Evolutionary conservation across 2,113 vertebrate species (phyloP).

Genomic region (Alligator sinensis): DNA sequence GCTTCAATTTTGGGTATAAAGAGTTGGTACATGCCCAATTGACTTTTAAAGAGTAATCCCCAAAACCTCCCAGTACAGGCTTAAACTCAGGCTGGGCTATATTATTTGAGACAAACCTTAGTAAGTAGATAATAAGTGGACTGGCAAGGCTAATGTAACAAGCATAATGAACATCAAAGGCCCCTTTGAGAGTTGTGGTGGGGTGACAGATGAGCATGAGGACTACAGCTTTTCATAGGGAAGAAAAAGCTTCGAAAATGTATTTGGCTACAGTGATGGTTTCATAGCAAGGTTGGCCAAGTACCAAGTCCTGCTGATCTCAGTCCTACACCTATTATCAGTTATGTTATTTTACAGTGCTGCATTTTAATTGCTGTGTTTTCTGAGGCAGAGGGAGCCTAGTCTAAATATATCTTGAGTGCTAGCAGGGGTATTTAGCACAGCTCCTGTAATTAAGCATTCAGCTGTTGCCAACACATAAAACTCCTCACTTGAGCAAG

Average conservation of each 20-base stretch:
- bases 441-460: slow-evolving; percentile 77
- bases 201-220: fast-evolving
- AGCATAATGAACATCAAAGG: slow-evolving; percentile 15
- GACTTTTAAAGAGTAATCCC: background rate
- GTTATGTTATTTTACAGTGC: slow-evolving; percentile 65
- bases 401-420: slow-evolving; percentile 77
- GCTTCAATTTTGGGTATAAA: background rate
- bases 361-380: slow-evolving; percentile 75
- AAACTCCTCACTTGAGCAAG: slow-evolving; percentile 64
- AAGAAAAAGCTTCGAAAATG: slow-evolving; percentile 29
- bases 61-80: background rate
- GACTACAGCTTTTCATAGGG: background rate
- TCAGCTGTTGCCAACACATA: slow-evolving; percentile 54
- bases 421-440: slow-evolving; percentile 72
- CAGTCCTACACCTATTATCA: slow-evolving; percentile 57
- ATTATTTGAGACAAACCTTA: background rate
- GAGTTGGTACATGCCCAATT: background rate
- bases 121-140: background rate
- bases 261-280: slow-evolving; percentile 22
- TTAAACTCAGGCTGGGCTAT: background rate
- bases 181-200: slow-evolving; percentile 6
- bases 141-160: slow-evolving; percentile 10
- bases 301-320: slow-evolving; percentile 14
- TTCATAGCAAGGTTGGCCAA: slow-evolving; percentile 59
- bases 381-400: slow-evolving; percentile 75